Base-by-base conservation (phyloP, 2,888 invertebrate species). In the Callosobruchus maculatus region DNA sequence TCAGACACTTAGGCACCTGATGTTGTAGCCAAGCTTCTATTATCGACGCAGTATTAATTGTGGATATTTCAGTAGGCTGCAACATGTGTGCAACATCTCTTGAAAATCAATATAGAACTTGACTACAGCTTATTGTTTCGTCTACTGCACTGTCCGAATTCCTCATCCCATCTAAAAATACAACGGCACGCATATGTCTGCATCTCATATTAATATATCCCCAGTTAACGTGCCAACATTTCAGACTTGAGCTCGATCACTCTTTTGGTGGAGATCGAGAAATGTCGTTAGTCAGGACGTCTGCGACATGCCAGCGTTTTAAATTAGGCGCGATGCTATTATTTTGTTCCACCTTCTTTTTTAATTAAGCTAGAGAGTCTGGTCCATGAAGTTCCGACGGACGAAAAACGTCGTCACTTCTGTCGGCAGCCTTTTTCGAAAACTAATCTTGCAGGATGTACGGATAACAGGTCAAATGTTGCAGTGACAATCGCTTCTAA, bases 221-320 rank as follows among this genome's bases (percentile, higher is more conserved):
- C 79, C 81, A 83, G 83, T 83, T 84, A 82, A 83, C 81, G 82
- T 83, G 83, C 82, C 83, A 83, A 83, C 83, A 49, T 49, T 49
- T 49, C 13, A 7, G 49, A 81, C 80, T 81, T 80, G 76, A 79
- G 79, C 76, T 76, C 80, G 76, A 81, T 81, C 80, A 78, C 78
- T 81, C 80, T 81, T 76, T 75, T 74, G 74, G 71, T 72, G 70
- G 73, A 72, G 72, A 68, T 49, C 49, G 49, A 49, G 49, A 49
- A 49, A 49, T 49, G 49, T 49, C 49, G 49, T 49, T 49, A 49
- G 49, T 49, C 49, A 49, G 49, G 13, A 49, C 49, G 49, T 49
- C 49, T 49, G 49, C 49, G 49, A 49, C 5, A 49, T 49, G 49
- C 49, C 49, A 49, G 13, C 49, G 49, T 49, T 49, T 49, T 49